Percentiles rank a stretch among this genome's conserved stretches.
These are phyloP conservation scores for Cacoxenus indagator DNA, from an alignment of 2,888 invertebrate species.

Conservation along the genomic window DNA sequence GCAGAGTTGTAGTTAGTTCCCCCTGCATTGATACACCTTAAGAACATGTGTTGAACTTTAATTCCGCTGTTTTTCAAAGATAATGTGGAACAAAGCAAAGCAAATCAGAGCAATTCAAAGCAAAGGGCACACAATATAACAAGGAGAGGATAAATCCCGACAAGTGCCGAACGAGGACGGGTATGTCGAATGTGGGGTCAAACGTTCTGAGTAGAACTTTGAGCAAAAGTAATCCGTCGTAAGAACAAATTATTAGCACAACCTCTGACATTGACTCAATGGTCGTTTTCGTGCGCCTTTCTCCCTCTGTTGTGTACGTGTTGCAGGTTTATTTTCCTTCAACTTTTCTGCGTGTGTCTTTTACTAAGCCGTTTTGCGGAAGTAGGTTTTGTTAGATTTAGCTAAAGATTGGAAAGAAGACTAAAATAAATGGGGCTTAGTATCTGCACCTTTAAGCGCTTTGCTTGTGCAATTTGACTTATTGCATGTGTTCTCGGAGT, in stretches of 20 bases:
- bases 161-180: neutral
- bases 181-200: neutral
- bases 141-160: neutral
- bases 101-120: neutral
- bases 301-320: neutral
- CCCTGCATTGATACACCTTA: slow-evolving; percentile 1
- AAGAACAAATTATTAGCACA: slow-evolving; percentile 24
- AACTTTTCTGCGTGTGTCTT: neutral
- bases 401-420: neutral
- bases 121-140: neutral
- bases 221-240: slow-evolving; percentile 19
- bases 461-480: slow-evolving; percentile 12
- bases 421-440: slow-evolving; percentile 9
- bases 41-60: slow-evolving; percentile 17
- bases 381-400: neutral
- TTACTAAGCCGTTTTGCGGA: neutral
- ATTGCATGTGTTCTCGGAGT: neutral
- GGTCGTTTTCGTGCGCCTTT: slow-evolving; percentile 12
- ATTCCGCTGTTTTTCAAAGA: slow-evolving; percentile 8
- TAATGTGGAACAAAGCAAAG: neutral
- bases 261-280: slow-evolving; percentile 26
- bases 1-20: neutral
- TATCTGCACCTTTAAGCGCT: slow-evolving; percentile 4
- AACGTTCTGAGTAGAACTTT: neutral
- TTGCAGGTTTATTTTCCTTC: neutral